Evolutionary conservation across 1,140 invertebrate genomes (phyloP).

Genomic region (Wasmannia auropunctata): DNA sequence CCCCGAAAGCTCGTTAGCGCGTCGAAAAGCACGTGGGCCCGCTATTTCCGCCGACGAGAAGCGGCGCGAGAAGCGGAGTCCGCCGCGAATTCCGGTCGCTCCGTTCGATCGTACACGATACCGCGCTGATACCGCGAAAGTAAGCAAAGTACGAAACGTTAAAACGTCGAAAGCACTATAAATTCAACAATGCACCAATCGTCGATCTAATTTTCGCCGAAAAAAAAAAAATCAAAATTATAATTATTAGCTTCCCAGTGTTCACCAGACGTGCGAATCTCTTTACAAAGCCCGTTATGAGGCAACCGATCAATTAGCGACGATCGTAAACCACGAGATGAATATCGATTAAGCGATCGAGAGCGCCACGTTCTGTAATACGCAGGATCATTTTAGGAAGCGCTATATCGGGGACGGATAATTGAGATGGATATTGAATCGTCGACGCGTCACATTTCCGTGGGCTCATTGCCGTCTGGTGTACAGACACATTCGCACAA

Average conservation of each 20-base stretch:
- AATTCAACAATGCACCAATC: neutral
- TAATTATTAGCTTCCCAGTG: neutral
- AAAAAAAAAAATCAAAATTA: neutral
- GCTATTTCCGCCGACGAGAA: neutral
- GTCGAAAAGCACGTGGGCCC: neutral
- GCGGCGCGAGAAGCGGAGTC: neutral
- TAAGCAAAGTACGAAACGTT: neutral
- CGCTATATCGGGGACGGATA: conserved; percentile 41
- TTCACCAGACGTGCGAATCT: neutral
- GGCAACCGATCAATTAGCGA: neutral
- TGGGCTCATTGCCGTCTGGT: conserved; percentile 1
- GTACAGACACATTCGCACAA: conserved; percentile 24
- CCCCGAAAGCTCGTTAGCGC: conserved; percentile 54
- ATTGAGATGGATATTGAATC: conserved; percentile 70
- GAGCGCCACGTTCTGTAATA: conserved; percentile 29
- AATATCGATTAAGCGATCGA: conserved; percentile 53
- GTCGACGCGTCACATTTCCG: conserved; percentile 60
- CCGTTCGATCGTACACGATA: neutral
- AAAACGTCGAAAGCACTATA: neutral
- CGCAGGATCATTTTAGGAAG: conserved; percentile 38
- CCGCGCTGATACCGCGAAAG: neutral
- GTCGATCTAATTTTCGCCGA: neutral
- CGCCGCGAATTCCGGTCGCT: neutral
- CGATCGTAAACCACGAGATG: conserved; percentile 20
- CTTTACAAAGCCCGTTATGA: neutral